Percentiles rank a stretch among this genome's conserved stretches.
phyloP scores from a whole-genome alignment of 2,888 invertebrate species.

The Monoplex corrugatus region DNA sequence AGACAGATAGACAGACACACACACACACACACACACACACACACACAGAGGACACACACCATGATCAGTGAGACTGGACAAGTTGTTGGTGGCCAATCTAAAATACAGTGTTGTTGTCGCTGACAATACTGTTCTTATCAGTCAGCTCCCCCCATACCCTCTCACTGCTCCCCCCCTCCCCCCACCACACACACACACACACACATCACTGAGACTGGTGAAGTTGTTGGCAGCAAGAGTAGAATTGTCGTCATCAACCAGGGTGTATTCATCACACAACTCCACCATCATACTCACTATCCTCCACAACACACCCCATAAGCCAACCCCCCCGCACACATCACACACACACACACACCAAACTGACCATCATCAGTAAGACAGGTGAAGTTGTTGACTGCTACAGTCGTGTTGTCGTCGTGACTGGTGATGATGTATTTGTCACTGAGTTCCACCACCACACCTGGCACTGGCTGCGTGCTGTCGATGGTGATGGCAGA shows the following conservation, averaged over 20 bases:
- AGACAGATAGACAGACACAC: too few relatives aligned
- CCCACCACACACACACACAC: too few relatives aligned
- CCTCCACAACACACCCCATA: background rate
- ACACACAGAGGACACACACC: background rate
- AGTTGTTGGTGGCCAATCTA: too few relatives aligned
- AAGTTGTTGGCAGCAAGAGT: too few relatives aligned
- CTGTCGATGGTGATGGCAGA: slow-evolving; percentile 61
- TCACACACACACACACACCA: background rate
- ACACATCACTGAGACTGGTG: too few relatives aligned
- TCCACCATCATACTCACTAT: background rate
- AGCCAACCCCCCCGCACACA: background rate
- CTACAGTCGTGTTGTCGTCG: slow-evolving; percentile 53
- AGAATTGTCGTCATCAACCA: too few relatives aligned
- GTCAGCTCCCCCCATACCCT: too few relatives aligned
- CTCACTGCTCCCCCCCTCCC: too few relatives aligned
- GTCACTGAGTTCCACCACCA: slow-evolving; percentile 62
- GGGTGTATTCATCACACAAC: too few relatives aligned
- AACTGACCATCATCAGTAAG: slow-evolving; percentile 57
- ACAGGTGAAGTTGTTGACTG: slow-evolving; percentile 60
- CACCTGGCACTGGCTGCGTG: slow-evolving; percentile 63
- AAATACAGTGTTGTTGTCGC: too few relatives aligned
- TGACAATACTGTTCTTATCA: too few relatives aligned
- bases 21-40: slow-evolving; percentile 1
- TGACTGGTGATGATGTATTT: slow-evolving; percentile 55
- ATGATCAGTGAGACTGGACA: too few relatives aligned